Conservation (phyloP, 2,888 invertebrate genomes). For the Synanthedon tipuliformis region DNA sequence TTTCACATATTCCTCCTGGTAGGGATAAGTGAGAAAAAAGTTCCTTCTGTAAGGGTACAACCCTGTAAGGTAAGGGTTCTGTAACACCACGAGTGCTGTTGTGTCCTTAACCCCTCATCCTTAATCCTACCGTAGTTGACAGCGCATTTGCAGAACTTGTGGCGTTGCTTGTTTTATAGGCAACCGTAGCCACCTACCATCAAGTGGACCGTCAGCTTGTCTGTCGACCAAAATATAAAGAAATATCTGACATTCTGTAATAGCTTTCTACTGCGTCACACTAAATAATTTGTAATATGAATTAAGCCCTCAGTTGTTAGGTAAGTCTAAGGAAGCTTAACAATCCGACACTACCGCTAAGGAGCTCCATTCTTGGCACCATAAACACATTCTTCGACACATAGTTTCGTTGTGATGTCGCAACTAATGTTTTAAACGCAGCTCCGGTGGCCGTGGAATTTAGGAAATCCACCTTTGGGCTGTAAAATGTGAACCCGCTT, state of each 20-base stretch:
- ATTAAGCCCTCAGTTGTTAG: background rate
- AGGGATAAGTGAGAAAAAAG: too few relatives aligned
- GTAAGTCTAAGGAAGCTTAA: constrained; percentile 5
- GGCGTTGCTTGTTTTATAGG: too few relatives aligned
- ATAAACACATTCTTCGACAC: constrained; percentile 68
- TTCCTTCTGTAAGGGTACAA: too few relatives aligned
- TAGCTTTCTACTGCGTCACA: background rate
- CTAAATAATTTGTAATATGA: constrained; percentile 6
- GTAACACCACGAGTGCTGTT: too few relatives aligned
- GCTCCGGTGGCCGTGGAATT: constrained; percentile 47
- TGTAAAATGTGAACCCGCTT: constrained; percentile 31
- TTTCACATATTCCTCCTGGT: too few relatives aligned
- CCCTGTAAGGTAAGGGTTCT: too few relatives aligned
- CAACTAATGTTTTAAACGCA: constrained; percentile 33
- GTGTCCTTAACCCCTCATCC: too few relatives aligned
- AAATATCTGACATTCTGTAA: background rate
- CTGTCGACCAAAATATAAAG: too few relatives aligned
- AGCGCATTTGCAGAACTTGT: too few relatives aligned
- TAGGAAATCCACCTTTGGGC: constrained; percentile 41
- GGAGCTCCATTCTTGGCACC: constrained; percentile 62
- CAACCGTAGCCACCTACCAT: too few relatives aligned
- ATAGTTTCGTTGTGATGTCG: constrained; percentile 58
- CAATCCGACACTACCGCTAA: constrained; percentile 30
- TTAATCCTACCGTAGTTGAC: too few relatives aligned
- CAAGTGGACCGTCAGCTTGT: too few relatives aligned